phyloP scores from a whole-genome alignment of 2,797 vertebrate species.

The Avahi laniger region DNA sequence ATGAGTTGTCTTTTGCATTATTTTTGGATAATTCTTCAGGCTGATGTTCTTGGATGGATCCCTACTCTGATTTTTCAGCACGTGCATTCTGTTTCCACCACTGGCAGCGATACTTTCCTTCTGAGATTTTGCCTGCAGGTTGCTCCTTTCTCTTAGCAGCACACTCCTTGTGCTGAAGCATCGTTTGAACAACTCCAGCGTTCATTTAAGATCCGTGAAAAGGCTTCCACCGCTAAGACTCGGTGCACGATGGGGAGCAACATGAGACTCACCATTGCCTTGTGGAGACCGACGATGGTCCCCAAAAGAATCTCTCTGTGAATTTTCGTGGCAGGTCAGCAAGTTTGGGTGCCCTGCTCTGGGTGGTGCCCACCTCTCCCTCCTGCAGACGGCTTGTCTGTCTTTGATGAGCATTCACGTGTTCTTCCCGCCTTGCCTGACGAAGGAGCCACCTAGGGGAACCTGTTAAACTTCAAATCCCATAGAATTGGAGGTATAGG shows the following conservation, averaged over 20 bases:
- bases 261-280: background rate
- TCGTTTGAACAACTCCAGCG: rapidly evolving
- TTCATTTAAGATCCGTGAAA: rapidly evolving
- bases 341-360: no score
- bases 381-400: background rate
- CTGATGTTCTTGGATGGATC: background rate
- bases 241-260: background rate
- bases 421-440: background rate
- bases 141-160: background rate
- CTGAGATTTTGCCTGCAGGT: background rate
- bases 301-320: background rate
- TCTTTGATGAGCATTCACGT: background rate
- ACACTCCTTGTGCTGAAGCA: background rate
- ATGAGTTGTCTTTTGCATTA: background rate
- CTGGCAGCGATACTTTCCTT: background rate
- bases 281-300: background rate
- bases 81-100: background rate
- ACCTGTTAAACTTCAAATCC: background rate
- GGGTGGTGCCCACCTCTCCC: no score
- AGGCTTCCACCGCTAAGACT: no score
- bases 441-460: no score
- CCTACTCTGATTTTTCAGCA: background rate
- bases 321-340: background rate
- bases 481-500: background rate
- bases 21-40: background rate